A percentile compares a stretch with the other conserved stretches of the same genome.
phyloP scores from a whole-genome alignment of 2,888 invertebrate genomes.

The Beris morrisii region DNA sequence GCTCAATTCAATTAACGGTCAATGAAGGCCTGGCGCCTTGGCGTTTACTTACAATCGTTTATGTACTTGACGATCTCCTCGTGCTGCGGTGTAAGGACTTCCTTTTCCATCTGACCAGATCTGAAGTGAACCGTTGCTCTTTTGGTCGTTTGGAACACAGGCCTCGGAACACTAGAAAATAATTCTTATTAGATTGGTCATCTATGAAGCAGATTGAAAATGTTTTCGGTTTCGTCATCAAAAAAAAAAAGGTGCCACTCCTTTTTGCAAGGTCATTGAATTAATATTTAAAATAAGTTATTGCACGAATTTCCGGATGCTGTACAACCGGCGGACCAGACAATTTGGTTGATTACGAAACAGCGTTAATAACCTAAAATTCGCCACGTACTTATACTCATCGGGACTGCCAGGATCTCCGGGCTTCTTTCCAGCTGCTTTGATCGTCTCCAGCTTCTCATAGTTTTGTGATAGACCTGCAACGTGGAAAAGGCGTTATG shows the following conservation, averaged over 20 bases:
- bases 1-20: neutral
- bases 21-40: neutral
- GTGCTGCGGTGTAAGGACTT: conserved; percentile 74
- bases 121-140: conserved; percentile 54
- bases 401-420: conserved; percentile 69
- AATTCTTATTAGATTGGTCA: neutral
- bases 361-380: conserved; percentile 29
- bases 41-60: conserved; percentile 74
- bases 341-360: conserved; percentile 42
- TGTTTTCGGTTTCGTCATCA: neutral
- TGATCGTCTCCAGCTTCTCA: conserved; percentile 74
- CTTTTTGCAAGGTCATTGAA: too few relatives aligned
- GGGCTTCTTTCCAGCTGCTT: conserved; percentile 69
- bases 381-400: conserved; percentile 62
- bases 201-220: too few relatives aligned
- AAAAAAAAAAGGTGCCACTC: neutral
- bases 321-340: neutral
- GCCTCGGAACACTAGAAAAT: conserved; percentile 71
- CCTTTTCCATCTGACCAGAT: conserved; percentile 54
- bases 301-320: too few relatives aligned
- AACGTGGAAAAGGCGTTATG: conserved; percentile 39
- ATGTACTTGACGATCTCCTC: conserved; percentile 86
- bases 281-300: too few relatives aligned
- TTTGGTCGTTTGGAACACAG: conserved; percentile 67
- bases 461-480: conserved; percentile 79